Conservation (phyloP, 2,888 invertebrate genomes). For the Boloria selene region DNA sequence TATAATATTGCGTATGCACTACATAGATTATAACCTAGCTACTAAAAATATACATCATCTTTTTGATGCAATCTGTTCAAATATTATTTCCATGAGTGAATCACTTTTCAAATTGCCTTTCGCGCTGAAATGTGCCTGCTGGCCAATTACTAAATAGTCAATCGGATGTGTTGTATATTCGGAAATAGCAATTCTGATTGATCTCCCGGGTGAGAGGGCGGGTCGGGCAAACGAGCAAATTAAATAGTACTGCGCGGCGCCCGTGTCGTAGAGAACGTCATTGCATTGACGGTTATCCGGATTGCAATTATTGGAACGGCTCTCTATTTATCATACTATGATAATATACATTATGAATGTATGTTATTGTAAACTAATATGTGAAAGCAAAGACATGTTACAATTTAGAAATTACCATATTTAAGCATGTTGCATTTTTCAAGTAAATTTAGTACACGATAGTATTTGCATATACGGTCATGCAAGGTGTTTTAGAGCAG, state of each 20-base stretch:
- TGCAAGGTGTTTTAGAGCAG: constrained; percentile 24
- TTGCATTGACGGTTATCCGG: constrained; percentile 24
- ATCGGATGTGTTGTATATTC: constrained; percentile 50
- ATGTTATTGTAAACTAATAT: constrained; percentile 25
- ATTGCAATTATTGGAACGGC: constrained; percentile 28
- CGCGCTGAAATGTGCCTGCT: constrained; percentile 27
- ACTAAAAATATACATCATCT: no score
- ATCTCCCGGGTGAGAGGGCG: constrained; percentile 53
- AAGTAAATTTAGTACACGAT: constrained; percentile 55
- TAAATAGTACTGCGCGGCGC: constrained; percentile 43
- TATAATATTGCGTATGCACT: no score
- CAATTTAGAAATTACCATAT: constrained; percentile 32
- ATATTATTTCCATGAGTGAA: constrained; percentile 29
- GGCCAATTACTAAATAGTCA: constrained; percentile 37
- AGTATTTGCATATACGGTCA: constrained; percentile 21
- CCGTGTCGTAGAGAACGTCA: constrained; percentile 42
- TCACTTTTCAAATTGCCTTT: constrained; percentile 25
- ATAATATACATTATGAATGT: constrained; percentile 3
- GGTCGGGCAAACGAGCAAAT: constrained; percentile 39
- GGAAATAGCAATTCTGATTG: constrained; percentile 70
- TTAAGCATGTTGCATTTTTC: constrained; percentile 49
- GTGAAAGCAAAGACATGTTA: constrained; percentile 38
- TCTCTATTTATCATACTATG: constrained; percentile 14
- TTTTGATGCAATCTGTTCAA: constrained; percentile 19
- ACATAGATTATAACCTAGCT: no score